Conservation (phyloP, 2,888 invertebrate species). For the Hedya salicella region DNA sequence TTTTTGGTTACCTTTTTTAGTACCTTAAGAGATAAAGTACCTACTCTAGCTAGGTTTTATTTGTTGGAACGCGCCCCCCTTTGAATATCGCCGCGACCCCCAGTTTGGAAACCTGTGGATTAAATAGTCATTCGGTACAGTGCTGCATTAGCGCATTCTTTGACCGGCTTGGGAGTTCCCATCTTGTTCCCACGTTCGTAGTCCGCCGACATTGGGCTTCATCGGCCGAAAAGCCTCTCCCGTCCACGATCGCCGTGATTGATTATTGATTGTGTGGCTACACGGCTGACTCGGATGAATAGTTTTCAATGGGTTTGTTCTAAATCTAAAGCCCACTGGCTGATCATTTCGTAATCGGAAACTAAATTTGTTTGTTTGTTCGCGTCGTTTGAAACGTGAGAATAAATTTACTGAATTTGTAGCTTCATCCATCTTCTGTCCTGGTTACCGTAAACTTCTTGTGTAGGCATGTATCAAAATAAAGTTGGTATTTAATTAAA, state of each 20-base stretch:
- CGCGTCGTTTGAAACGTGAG: constrained; percentile 36
- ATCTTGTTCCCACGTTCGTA: constrained; percentile 63
- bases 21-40: too few species aligned
- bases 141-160: constrained; percentile 43
- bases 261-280: constrained; percentile 71
- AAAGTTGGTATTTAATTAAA: too few species aligned
- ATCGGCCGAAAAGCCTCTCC: constrained; percentile 50
- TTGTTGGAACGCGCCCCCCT: too few species aligned
- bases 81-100: too few species aligned
- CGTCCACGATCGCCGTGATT: constrained; percentile 73
- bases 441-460: constrained; percentile 1
- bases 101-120: too few species aligned
- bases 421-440: constrained; percentile 24
- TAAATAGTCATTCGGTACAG: constrained; percentile 32
- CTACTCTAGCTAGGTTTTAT: too few species aligned
- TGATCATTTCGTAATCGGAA: constrained; percentile 55
- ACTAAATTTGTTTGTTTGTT: constrained; percentile 38
- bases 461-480: not conserved
- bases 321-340: constrained; percentile 59
- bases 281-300: constrained; percentile 56
- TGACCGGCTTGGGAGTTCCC: constrained; percentile 31
- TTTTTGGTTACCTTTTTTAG: too few species aligned
- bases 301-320: constrained; percentile 64
- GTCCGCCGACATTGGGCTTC: constrained; percentile 44
- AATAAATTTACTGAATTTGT: constrained; percentile 24